phyloP scores from a whole-genome alignment of 1,140 invertebrate species.

The Thrips palmi region DNA sequence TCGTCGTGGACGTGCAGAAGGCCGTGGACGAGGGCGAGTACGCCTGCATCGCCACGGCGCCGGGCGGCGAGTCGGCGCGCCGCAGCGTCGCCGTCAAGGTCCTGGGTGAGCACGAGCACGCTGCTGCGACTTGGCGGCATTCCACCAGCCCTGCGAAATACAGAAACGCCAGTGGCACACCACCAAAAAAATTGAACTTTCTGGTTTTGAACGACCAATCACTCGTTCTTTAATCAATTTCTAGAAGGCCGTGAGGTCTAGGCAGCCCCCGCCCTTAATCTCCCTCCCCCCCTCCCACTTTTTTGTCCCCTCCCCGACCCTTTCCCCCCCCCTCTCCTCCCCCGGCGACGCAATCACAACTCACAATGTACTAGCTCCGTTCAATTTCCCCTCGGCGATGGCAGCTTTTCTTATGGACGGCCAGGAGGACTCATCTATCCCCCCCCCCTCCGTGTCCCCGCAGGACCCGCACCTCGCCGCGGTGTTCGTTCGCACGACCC shows the following conservation, averaged over 20 bases:
- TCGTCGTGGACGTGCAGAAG: conserved; percentile 39
- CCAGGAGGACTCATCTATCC: too few relatives aligned
- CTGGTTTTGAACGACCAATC: not conserved
- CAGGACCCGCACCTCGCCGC: too few relatives aligned
- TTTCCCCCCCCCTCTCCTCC: too few relatives aligned
- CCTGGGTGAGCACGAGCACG: conserved; percentile 29
- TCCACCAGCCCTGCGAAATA: not conserved
- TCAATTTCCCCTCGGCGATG: too few relatives aligned
- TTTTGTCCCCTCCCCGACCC: too few relatives aligned
- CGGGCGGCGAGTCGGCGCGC: conserved; percentile 34
- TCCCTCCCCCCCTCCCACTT: not conserved
- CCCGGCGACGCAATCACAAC: too few relatives aligned
- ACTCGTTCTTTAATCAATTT: not conserved
- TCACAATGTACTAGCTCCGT: too few relatives aligned
- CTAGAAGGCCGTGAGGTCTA: not conserved
- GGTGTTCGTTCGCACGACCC: too few relatives aligned
- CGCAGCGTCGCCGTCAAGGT: conserved; percentile 33
- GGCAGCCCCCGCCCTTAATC: too few relatives aligned
- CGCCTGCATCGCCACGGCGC: conserved; percentile 35
- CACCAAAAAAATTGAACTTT: not conserved
- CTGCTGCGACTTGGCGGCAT: not conserved
- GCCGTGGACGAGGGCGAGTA: conserved; percentile 36
- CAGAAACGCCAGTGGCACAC: not conserved
- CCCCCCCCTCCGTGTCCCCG: too few relatives aligned
- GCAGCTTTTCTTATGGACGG: too few relatives aligned